Base-by-base conservation (phyloP, 2,113 vertebrate species). In the Corythaeola cristata region DNA sequence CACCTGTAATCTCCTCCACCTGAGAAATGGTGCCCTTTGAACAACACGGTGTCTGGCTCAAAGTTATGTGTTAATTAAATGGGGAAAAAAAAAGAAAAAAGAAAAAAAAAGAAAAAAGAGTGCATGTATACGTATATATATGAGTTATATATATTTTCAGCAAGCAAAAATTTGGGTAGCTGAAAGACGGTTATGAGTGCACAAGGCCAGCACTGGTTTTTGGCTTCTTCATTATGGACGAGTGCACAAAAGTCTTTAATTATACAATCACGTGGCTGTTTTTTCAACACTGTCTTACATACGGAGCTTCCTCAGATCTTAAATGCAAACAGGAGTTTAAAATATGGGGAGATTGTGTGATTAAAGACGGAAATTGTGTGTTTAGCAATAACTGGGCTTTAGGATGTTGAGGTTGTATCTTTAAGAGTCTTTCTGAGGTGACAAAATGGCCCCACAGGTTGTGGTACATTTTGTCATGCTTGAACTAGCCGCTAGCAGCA, bases 11-110 rank as follows among this genome's bases (percentile, higher is more conserved):
- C 76, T 90, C 39, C 10, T 89, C 58, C 33, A 96, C 97, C 84
- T 93, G 89, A 92, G 74, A 81, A 93, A 93, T 93, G 73, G 84
- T 88, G 92, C 87, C 84, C 89, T 94, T 90, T 78, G 49, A 82
- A 79, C 66, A 82, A 11, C 60, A 27, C 73, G 41, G 74, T 2
- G 0, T 85, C 76, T 85, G 86, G 49, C 86, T 95, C 62, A 60
- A 86, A 85, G 66, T 81, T 90, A 60, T 9, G 20, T 85, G 63
- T 59, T 92, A 93, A 87, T 95, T 85, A 96, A 94, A 77, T 52
- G 39, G 0, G 17, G 19, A 44, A 44, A 56, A 27, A n/a, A 13
- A 19, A 62, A 82, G 52, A 44, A 44, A n/a, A n/a, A 47, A 67
- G 20, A 20, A 22, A 44, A 44, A 56, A 27, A n/a, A 13, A 19